Conservation (phyloP, 2,888 invertebrate species). For the Pemphredon lugubris region DNA sequence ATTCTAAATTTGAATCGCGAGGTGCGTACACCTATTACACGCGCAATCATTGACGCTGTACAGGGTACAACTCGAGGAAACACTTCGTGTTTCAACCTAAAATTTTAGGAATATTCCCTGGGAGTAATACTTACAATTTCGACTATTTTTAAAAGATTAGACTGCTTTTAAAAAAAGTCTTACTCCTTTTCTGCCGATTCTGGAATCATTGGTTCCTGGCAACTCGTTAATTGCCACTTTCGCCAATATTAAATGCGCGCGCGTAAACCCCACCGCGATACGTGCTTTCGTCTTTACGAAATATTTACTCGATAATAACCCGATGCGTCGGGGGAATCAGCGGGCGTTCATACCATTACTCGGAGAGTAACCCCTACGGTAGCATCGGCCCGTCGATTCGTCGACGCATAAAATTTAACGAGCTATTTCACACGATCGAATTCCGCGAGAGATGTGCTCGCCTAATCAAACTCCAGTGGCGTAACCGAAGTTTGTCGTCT, state of each 20-base stretch:
- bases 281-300: not conserved
- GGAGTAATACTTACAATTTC: too few species aligned
- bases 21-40: too few species aligned
- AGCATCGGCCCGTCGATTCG: slow-evolving; percentile 29
- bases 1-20: too few species aligned
- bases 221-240: not conserved
- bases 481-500: not conserved
- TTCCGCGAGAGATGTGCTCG: slow-evolving; percentile 20
- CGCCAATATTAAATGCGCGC: not conserved
- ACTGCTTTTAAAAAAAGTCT: too few species aligned
- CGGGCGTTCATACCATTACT: slow-evolving; percentile 24
- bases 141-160: too few species aligned
- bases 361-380: slow-evolving; percentile 18
- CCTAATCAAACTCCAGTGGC: slow-evolving; percentile 27
- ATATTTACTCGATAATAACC: slow-evolving; percentile 18
- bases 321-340: slow-evolving; percentile 16
- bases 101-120: too few species aligned
- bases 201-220: too few species aligned
- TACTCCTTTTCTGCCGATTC: too few species aligned
- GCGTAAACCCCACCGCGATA: too few species aligned
- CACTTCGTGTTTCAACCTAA: too few species aligned
- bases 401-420: slow-evolving; percentile 53
- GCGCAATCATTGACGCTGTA: too few species aligned
- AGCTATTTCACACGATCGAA: slow-evolving; percentile 46
- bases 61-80: too few species aligned